These are phyloP conservation scores for Otolemur crassicaudatus DNA, from an alignment of 2,797 vertebrate species.

Conservation along the genomic window DNA sequence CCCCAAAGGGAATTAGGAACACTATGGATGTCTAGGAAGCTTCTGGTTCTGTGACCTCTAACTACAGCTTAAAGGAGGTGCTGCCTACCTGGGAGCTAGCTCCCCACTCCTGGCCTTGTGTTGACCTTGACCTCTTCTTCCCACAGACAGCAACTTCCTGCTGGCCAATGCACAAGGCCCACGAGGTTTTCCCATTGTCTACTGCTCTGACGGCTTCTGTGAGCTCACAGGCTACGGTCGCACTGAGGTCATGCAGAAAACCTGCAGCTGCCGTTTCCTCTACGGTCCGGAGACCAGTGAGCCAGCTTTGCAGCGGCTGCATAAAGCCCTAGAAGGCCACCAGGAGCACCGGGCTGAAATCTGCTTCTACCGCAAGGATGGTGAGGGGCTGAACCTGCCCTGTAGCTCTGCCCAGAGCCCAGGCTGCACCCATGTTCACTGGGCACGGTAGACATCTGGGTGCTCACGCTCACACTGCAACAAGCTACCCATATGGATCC, in stretches of 20 bases:
- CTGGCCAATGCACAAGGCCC: conserved; percentile 95
- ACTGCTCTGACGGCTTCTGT: conserved; percentile 98
- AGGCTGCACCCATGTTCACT: background rate
- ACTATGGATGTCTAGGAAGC: background rate
- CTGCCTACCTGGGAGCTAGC: background rate
- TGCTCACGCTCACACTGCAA: background rate
- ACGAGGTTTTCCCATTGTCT: conserved; percentile 95
- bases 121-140: conserved; percentile 71
- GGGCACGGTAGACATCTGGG: background rate
- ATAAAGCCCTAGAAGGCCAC: conserved; percentile 94
- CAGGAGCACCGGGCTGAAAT: conserved; percentile 95
- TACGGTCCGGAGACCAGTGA: conserved; percentile 94
- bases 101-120: background rate
- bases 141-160: conserved; percentile 97
- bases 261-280: conserved; percentile 95
- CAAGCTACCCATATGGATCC: background rate
- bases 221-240: conserved; percentile 95
- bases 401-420: background rate
- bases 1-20: background rate
- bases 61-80: background rate
- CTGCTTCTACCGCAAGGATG: conserved; percentile 95
- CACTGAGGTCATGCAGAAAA: conserved; percentile 98
- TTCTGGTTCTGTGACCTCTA: background rate
- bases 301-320: conserved; percentile 90
- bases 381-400: conserved; percentile 85